Evolutionary conservation across 1,140 invertebrate genomes (phyloP).

Genomic region (Bombus superbus): DNA sequence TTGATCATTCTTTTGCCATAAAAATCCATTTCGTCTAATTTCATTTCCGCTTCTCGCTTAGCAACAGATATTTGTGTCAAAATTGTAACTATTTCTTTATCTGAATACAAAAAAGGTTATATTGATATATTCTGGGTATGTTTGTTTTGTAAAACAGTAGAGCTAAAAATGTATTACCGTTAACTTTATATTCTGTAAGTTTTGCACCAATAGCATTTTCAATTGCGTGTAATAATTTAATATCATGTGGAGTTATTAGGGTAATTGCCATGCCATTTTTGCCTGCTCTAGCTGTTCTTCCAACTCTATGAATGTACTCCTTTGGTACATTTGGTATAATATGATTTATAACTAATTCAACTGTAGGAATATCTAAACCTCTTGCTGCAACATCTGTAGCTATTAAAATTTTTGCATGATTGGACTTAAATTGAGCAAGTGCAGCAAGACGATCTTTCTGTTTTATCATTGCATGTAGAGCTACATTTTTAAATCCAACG

Average conservation of each 20-base stretch:
- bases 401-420: slow-evolving; percentile 92
- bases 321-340: slow-evolving; percentile 94
- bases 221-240: slow-evolving; percentile 93
- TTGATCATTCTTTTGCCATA: slow-evolving; percentile 94
- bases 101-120: slow-evolving; percentile 81
- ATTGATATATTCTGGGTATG: slow-evolving; percentile 17
- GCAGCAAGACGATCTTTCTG: slow-evolving; percentile 91
- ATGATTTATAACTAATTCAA: slow-evolving; percentile 97
- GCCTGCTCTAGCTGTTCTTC: slow-evolving; percentile 97
- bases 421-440: slow-evolving; percentile 93
- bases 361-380: slow-evolving; percentile 94
- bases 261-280: slow-evolving; percentile 93
- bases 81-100: slow-evolving; percentile 92
- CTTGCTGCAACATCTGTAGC: slow-evolving; percentile 98
- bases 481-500: slow-evolving; percentile 93
- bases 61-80: slow-evolving; percentile 96
- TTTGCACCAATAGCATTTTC: slow-evolving; percentile 93
- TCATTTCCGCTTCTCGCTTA: slow-evolving; percentile 95
- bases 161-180: slow-evolving; percentile 85
- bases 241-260: slow-evolving; percentile 95
- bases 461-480: slow-evolving; percentile 93
- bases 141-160: slow-evolving; percentile 5
- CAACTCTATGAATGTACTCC: slow-evolving; percentile 98
- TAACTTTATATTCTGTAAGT: slow-evolving; percentile 92
- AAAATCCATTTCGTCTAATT: slow-evolving; percentile 95